Evolutionary conservation across 2,888 invertebrate genomes (phyloP), one percentile per base, ranked within the genome.

Genomic region (Drosophila fulvimacula): DNA sequence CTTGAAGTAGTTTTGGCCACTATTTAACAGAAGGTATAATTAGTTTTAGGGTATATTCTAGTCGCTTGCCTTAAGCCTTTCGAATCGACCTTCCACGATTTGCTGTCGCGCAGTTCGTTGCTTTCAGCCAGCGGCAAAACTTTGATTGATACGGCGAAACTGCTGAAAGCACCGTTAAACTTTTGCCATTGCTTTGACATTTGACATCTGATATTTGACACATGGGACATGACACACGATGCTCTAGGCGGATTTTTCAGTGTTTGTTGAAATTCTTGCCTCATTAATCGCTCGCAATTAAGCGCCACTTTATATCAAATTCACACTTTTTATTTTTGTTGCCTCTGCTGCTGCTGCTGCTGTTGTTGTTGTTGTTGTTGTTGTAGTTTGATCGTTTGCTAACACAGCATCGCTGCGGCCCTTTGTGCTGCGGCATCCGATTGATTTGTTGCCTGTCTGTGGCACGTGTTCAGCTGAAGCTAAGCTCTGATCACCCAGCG

Each of bases 271-370:
- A 83, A 88, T 81, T 82, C 86, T 86, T 85, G 76, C 68, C 81
- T 82, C 88, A 86, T 88, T 88, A 84, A 84, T 88, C 79, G 84
- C 66, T 81, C 65, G 86, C 79, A 88, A 84, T 88, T 88, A 84
- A 84, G 84, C 86, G 81, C 77, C 88, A 85, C 81, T 79, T 88
- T 88, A 79, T 74, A 68, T 85, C 52, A 76, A 80, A 69, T 82
- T 88, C 65, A 79, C 72, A 78, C 72, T 81, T 53, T 59, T 58
- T 32, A 36, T 17, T 44, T 53, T 34, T n/a, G 34, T 56, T 44
- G 21, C 27, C 55, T n/a, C 34, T 63, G 48, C 48, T 27, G 32
- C 24, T 67, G 41, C 10, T 42, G 21, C 13, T 42, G 42, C 6
- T 44, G 44, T 1, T 48, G 46, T 5, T 27, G 21, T 41, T 60